A percentile compares a stretch with the other conserved stretches of the same genome.
phyloP scores from a whole-genome alignment of 2,113 vertebrate genomes.

The Planiliza haematocheilus region DNA sequence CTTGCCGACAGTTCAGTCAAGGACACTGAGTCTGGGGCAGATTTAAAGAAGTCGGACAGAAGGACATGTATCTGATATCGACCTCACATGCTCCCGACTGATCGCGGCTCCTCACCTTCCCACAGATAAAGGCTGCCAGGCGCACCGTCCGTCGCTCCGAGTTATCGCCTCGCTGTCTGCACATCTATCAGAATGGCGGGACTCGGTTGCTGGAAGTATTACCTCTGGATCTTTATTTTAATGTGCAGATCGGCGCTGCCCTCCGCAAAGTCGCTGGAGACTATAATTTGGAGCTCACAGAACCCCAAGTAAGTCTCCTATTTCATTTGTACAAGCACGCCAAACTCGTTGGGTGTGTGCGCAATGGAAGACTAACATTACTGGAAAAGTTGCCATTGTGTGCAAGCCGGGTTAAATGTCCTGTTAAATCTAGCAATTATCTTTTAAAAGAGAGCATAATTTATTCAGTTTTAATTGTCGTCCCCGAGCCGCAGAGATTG shows the following conservation, averaged over 20 bases:
- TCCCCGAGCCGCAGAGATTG: constrained; percentile 31
- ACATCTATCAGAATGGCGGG: constrained; percentile 78
- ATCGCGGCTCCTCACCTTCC: constrained; percentile 74
- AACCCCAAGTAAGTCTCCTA: constrained; percentile 83
- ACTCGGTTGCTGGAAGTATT: constrained; percentile 81
- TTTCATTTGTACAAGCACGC: constrained; percentile 42
- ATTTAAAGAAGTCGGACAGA: constrained; percentile 61
- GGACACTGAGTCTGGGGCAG: constrained; percentile 68
- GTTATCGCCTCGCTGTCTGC: constrained; percentile 51
- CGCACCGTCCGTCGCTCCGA: constrained; percentile 64
- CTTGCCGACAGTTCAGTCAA: constrained; percentile 69
- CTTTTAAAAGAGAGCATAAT: constrained; percentile 18
- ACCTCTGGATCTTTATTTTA: constrained; percentile 84
- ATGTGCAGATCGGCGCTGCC: constrained; percentile 78
- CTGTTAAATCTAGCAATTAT: constrained; percentile 55
- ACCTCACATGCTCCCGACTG: constrained; percentile 81
- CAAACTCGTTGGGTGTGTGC: constrained; percentile 53
- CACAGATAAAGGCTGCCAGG: constrained; percentile 64
- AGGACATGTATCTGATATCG: constrained; percentile 81
- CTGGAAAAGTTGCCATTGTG: constrained; percentile 59
- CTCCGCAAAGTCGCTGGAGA: constrained; percentile 81
- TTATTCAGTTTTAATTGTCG: constrained; percentile 47
- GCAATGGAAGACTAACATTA: constrained; percentile 51
- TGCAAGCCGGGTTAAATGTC: constrained; percentile 35
- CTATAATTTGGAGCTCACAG: constrained; percentile 84